phyloP scores from a whole-genome alignment of 2,797 vertebrate genomes.

The Sebastes diploproa region DNA sequence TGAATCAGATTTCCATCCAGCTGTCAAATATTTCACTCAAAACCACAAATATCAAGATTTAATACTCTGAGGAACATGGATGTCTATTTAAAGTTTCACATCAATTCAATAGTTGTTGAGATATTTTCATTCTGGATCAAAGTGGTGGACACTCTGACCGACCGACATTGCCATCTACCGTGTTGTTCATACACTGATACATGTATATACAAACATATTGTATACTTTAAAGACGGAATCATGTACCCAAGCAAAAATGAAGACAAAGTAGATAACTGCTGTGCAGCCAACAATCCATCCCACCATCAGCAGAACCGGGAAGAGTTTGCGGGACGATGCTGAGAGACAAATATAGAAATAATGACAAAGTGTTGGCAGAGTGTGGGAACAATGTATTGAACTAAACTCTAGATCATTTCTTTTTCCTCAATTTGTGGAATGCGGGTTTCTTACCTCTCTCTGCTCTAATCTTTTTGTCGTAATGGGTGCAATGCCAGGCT shows the following conservation, averaged over 20 bases:
- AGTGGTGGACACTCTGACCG: not conserved
- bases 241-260: constrained; percentile 72
- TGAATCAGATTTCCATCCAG: not conserved
- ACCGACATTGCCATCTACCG: not conserved
- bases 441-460: constrained; percentile 52
- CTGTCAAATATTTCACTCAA: not conserved
- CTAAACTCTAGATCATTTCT: not conserved
- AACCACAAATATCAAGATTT: not conserved
- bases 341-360: constrained; percentile 34
- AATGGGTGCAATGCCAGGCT: constrained; percentile 28
- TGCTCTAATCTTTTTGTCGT: constrained; percentile 29
- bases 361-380: not conserved
- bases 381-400: not conserved
- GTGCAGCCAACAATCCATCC: constrained; percentile 87
- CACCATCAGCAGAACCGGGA: constrained; percentile 82
- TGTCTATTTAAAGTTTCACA: not conserved
- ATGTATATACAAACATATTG: not conserved
- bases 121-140: not conserved
- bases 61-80: not conserved
- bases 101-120: not conserved
- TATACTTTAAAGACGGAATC: not conserved
- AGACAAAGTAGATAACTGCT: constrained; percentile 86
- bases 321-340: constrained; percentile 64
- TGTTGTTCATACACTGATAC: not conserved
- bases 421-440: not conserved